Evolutionary conservation across 2,113 vertebrate genomes (phyloP).

Genomic region (Cairina moschata): DNA sequence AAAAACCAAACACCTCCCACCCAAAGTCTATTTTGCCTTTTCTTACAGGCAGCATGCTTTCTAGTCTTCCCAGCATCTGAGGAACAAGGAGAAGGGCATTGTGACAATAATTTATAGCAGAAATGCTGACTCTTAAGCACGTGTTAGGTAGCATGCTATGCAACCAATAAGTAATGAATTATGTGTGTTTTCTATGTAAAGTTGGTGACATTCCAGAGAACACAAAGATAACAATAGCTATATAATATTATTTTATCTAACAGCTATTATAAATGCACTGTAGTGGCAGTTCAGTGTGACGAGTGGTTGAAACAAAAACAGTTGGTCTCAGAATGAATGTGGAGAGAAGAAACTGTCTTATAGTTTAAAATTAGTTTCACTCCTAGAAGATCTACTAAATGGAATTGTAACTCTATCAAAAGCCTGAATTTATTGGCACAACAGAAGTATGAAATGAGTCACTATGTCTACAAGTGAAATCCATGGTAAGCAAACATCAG

Average conservation of each 20-base stretch:
- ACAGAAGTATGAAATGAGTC: neutral
- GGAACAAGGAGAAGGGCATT: neutral
- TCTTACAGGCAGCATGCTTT: neutral
- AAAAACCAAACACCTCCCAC: neutral
- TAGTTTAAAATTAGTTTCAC: neutral
- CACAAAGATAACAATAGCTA: neutral
- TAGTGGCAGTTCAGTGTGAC: accelerated
- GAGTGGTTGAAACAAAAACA: neutral
- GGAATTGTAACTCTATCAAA: neutral
- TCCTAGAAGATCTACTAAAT: neutral
- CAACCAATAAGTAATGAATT: neutral
- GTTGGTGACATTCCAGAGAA: neutral
- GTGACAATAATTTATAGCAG: neutral
- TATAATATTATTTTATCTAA: neutral
- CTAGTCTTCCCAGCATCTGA: neutral
- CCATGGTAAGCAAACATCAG: neutral
- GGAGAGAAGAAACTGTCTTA: neutral
- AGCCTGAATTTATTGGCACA: neutral
- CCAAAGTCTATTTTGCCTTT: neutral
- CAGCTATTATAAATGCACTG: neutral
- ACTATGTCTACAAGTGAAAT: neutral
- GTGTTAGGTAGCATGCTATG: neutral
- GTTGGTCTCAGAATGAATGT: neutral
- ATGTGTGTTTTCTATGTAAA: neutral
- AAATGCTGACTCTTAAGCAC: neutral